Evolutionary conservation across 2,888 invertebrate genomes (phyloP).

Genomic region (Cataglyphis albicans): DNA sequence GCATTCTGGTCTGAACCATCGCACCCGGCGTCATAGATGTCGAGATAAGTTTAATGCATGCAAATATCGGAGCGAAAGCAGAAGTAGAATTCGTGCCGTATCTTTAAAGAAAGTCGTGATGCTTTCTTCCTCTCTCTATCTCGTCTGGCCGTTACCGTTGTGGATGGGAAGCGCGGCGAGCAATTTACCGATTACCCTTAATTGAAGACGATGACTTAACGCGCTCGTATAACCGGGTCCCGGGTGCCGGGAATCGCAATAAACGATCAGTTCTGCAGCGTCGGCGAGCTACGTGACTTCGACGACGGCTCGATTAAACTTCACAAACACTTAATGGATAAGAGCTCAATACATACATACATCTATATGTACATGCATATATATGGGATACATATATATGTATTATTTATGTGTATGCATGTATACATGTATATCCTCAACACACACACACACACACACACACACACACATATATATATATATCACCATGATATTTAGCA

Average conservation of each 20-base stretch:
- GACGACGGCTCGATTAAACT: constrained; percentile 72
- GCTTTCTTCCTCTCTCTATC: constrained; percentile 15
- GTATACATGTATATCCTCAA: not conserved
- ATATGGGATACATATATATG: not conserved
- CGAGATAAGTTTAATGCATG: constrained; percentile 80
- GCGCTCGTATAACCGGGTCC: constrained; percentile 74
- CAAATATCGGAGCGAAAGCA: constrained; percentile 78
- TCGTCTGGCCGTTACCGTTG: constrained; percentile 18
- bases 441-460: too few relatives aligned
- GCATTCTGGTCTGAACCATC: constrained; percentile 61
- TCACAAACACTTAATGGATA: constrained; percentile 49
- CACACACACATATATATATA: not conserved
- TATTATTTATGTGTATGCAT: not conserved
- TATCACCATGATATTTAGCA: not conserved
- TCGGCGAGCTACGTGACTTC: constrained; percentile 71
- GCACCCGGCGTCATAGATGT: constrained; percentile 61
- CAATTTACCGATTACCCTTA: constrained; percentile 85
- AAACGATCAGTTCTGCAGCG: constrained; percentile 76
- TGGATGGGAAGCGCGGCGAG: constrained; percentile 59
- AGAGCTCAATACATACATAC: constrained; percentile 5
- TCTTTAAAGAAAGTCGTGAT: constrained; percentile 67
- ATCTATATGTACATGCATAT: not conserved
- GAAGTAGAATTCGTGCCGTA: constrained; percentile 83
- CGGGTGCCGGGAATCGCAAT: constrained; percentile 72
- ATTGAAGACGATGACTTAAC: constrained; percentile 83